phyloP scores from a whole-genome alignment of 1,140 invertebrate genomes.

The Babylonia areolata region DNA sequence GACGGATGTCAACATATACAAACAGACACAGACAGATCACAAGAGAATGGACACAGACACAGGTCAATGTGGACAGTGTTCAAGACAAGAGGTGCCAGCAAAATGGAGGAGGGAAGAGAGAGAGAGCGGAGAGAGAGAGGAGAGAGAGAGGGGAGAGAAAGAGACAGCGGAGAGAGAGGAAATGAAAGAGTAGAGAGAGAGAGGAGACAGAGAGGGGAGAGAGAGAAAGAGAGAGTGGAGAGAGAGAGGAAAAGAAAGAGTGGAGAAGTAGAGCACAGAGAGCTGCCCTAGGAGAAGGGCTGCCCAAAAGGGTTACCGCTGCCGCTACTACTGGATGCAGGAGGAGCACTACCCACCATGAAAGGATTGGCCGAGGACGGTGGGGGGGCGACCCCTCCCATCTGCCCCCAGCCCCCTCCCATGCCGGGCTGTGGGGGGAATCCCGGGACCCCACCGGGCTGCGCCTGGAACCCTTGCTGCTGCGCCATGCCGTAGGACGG shows the following conservation, averaged over 20 bases:
- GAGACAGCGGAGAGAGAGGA: too few species aligned
- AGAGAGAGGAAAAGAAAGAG: neutral
- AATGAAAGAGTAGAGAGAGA: too few species aligned
- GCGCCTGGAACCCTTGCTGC: slow-evolving; percentile 49
- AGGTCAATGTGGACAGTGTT: too few species aligned
- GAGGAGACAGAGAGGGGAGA: neutral
- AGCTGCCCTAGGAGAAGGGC: slow-evolving; percentile 12
- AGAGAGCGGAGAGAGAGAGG: too few species aligned
- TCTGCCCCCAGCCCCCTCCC: slow-evolving; percentile 39
- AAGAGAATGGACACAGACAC: too few species aligned
- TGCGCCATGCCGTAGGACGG: neutral
- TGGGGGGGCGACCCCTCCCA: slow-evolving; percentile 35
- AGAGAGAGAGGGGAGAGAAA: too few species aligned
- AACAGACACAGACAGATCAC: too few species aligned
- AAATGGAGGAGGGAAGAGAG: too few species aligned
- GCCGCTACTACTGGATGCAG: neutral
- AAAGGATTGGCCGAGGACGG: slow-evolving; percentile 58
- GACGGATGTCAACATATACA: too few species aligned
- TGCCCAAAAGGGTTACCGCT: neutral
- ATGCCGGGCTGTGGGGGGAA: slow-evolving; percentile 28
- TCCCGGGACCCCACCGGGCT: neutral
- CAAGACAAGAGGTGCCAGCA: too few species aligned
- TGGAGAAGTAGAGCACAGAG: neutral
- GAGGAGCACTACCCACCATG: slow-evolving; percentile 51
- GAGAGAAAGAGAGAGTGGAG: neutral